These are phyloP conservation scores for Ophioninae sp. DNA, from an alignment of 2,888 invertebrate genomes.

Conservation along the genomic window DNA sequence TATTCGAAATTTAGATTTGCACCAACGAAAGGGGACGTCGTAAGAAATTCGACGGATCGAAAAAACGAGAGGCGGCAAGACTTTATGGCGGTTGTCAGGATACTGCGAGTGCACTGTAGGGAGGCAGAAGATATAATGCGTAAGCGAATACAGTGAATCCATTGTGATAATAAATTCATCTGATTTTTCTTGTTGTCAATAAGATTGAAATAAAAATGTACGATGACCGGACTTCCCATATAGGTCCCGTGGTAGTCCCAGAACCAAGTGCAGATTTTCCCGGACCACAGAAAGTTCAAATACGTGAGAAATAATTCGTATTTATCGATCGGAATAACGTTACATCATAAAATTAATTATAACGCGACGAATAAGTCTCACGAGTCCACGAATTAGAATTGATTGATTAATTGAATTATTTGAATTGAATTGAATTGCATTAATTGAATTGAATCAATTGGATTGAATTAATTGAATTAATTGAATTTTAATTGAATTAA, in stretches of 20 bases:
- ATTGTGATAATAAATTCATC: background rate
- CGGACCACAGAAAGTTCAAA: conserved; percentile 47
- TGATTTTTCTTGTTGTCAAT: background rate
- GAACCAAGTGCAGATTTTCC: conserved; percentile 52
- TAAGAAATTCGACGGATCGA: conserved; percentile 3
- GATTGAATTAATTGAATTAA: too few species aligned
- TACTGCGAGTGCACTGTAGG: conserved; percentile 67
- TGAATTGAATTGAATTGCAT: too few species aligned
- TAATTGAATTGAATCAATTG: too few species aligned
- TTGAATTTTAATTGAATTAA: too few species aligned
- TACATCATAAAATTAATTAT: background rate
- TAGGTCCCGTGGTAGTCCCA: conserved; percentile 40
- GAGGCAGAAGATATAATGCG: conserved; percentile 66
- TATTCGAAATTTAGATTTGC: conserved; percentile 64
- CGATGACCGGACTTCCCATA: background rate
- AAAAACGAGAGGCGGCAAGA: conserved; percentile 51
- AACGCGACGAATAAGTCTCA: background rate
- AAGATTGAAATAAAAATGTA: background rate
- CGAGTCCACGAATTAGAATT: too few species aligned
- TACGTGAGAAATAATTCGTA: conserved; percentile 50
- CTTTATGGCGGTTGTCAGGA: conserved; percentile 69
- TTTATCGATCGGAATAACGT: background rate
- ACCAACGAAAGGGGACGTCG: conserved; percentile 58
- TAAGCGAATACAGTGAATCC: conserved; percentile 39
- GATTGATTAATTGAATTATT: too few species aligned